Conservation (phyloP, 2,797 vertebrate species). For the Enteromius mattozi region DNA sequence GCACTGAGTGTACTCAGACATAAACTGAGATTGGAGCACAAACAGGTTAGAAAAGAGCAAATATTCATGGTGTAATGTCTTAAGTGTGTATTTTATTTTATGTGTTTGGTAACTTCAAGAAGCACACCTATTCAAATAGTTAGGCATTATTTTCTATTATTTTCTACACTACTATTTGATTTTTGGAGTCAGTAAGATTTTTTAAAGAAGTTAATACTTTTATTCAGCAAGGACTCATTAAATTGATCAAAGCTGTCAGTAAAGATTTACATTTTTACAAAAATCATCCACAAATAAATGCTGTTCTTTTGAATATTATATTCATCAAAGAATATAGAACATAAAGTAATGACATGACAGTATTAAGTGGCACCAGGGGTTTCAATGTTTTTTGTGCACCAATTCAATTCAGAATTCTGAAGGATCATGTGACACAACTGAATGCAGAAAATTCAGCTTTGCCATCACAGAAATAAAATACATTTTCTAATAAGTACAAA, state of each 20-base stretch:
- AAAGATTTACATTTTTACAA: not conserved
- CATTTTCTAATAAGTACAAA: not conserved
- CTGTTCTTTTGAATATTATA: not conserved
- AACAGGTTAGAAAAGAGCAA: conserved; percentile 32
- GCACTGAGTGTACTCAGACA: conserved; percentile 75
- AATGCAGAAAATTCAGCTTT: not conserved
- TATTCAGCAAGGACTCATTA: not conserved
- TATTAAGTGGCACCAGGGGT: not conserved
- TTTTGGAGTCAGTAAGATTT: not conserved
- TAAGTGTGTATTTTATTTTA: not conserved
- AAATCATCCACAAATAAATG: not conserved
- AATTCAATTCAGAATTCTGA: not conserved
- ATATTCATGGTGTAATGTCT: not conserved
- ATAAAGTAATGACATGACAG: not conserved
- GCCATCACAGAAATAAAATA: not conserved
- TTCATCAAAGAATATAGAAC: not conserved
- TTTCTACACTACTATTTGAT: not conserved
- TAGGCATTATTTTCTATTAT: not conserved
- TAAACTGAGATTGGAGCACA: conserved; percentile 73
- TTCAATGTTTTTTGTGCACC: not conserved
- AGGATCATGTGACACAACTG: not conserved
- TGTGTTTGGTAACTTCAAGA: not conserved
- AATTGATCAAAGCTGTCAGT: not conserved
- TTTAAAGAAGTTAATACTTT: not conserved
- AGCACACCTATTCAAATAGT: not conserved